Conservation (phyloP, 2,113 vertebrate species). For the Mionectes macconnelli region DNA sequence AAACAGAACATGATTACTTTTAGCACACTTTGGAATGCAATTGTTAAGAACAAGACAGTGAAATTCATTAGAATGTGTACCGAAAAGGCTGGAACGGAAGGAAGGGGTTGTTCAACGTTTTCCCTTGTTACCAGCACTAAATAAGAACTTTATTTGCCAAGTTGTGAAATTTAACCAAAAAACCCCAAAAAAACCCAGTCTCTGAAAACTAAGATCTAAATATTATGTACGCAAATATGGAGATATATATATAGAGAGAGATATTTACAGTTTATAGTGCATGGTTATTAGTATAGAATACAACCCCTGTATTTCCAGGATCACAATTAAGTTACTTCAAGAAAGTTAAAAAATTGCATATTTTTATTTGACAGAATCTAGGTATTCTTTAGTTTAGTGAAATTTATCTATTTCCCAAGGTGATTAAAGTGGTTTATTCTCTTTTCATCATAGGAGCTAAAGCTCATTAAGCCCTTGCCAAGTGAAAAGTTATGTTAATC, state of each 20-base stretch:
- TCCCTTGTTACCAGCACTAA: neutral
- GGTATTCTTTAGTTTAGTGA: neutral
- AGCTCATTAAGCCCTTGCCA: neutral
- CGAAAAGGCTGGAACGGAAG: neutral
- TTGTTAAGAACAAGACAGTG: neutral
- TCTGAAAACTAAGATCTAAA: neutral
- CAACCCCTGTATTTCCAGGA: neutral
- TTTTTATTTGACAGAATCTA: neutral
- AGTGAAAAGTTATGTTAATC: neutral
- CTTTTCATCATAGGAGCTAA: neutral
- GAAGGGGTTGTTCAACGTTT: neutral
- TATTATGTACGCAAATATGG: neutral
- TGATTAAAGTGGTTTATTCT: neutral
- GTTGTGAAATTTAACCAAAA: neutral
- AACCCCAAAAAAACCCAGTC: too few relatives aligned
- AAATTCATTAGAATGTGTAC: neutral
- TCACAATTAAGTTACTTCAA: neutral
- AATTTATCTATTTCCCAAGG: neutral
- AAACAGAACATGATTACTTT: neutral
- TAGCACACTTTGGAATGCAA: neutral
- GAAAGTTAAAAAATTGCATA: neutral
- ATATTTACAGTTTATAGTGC: neutral
- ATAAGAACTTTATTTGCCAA: neutral
- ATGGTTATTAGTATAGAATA: neutral
- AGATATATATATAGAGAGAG: neutral